Conservation (phyloP, 2,113 vertebrate species). For the Anseranas semipalmata region DNA sequence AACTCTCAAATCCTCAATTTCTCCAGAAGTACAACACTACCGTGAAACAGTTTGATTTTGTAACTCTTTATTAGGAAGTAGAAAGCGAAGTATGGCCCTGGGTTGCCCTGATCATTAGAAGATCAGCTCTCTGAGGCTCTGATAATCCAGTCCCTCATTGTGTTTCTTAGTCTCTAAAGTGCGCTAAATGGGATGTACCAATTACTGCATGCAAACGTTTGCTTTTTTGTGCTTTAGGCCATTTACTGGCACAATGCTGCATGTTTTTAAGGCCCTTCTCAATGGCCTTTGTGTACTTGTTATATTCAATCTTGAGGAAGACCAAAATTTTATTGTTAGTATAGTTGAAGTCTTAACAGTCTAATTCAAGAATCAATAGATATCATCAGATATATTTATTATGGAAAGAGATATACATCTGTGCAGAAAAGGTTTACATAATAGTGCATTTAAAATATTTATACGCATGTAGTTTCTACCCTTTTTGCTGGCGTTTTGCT, state of each 20-base stretch:
- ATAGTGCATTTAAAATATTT: too few relatives aligned
- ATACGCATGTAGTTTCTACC: accelerated
- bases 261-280: neutral
- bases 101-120: neutral
- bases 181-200: neutral
- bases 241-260: neutral
- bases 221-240: neutral
- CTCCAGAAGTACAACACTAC: accelerated
- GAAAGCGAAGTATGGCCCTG: neutral
- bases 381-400: neutral
- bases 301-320: neutral
- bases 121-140: neutral
- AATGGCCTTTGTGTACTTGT: neutral
- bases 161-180: neutral
- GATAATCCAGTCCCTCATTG: neutral
- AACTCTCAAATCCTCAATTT: neutral
- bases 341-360: neutral
- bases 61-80: neutral
- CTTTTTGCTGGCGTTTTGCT: neutral
- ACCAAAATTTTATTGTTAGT: neutral
- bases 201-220: neutral
- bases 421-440: neutral
- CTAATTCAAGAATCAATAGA: neutral
- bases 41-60: neutral
- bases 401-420: neutral